Evolutionary conservation across 2,888 invertebrate genomes (phyloP).

Genomic region (Ormyrus thymus): DNA sequence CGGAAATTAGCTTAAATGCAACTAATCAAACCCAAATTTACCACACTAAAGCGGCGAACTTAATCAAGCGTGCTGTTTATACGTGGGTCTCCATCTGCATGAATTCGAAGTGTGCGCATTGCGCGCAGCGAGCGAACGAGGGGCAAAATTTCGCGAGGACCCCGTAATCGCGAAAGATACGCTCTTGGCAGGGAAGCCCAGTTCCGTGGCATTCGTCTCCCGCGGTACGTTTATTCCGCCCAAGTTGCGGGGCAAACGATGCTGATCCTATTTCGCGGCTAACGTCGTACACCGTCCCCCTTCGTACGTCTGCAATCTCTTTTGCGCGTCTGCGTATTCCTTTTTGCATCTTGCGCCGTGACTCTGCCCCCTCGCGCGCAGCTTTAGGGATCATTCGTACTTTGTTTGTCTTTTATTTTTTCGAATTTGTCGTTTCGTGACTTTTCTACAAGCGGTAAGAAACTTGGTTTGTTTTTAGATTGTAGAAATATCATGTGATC

Average conservation of each 20-base stretch:
- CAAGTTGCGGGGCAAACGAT: slow-evolving; percentile 9
- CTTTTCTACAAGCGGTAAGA: too few species aligned
- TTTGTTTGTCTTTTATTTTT: slow-evolving; percentile 7
- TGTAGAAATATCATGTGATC: too few species aligned
- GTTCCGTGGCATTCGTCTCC: not conserved
- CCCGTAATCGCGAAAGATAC: not conserved
- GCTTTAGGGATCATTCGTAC: slow-evolving; percentile 23
- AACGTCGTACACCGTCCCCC: not conserved
- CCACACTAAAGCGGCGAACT: too few species aligned
- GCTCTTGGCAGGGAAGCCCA: slow-evolving; percentile 5
- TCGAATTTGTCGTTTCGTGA: not conserved
- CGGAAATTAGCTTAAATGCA: too few species aligned
- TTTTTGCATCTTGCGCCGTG: not conserved
- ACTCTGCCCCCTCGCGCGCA: not conserved
- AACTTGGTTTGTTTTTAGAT: too few species aligned
- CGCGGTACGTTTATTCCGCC: slow-evolving; percentile 9
- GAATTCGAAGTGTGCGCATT: too few species aligned
- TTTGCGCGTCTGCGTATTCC: not conserved
- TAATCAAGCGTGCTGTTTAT: too few species aligned
- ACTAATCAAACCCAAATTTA: too few species aligned
- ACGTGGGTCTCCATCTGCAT: too few species aligned
- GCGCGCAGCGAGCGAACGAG: too few species aligned
- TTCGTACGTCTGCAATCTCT: slow-evolving; percentile 1
- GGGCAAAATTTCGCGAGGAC: slow-evolving; percentile 8
- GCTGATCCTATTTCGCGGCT: slow-evolving; percentile 44